A percentile compares a stretch with the other conserved stretches of the same genome.
These are phyloP conservation scores for Brachyhypopomus gauderio DNA, from an alignment of 2,113 vertebrate species.

Conservation along the genomic window DNA sequence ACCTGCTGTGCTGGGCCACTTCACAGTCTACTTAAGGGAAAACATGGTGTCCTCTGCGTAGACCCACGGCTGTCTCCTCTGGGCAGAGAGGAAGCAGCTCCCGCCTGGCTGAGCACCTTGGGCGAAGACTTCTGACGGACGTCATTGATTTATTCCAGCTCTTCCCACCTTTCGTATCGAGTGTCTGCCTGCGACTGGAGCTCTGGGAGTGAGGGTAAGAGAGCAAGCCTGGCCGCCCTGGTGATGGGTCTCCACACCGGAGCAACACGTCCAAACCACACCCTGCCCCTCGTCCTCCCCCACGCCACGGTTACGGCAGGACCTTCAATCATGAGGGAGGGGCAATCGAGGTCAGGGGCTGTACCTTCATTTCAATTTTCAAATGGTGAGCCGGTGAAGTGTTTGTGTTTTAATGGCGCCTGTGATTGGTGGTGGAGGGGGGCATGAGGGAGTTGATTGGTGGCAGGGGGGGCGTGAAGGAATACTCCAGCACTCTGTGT, in stretches of 20 bases:
- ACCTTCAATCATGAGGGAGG: slow-evolving; percentile 25
- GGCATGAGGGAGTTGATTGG: too few species aligned
- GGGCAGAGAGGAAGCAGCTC: neutral
- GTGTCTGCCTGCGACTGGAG: slow-evolving; percentile 19
- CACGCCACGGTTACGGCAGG: too few species aligned
- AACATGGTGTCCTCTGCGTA: too few species aligned
- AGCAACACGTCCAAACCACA: slow-evolving; percentile 23
- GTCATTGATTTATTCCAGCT: slow-evolving; percentile 40
- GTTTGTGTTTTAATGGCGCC: slow-evolving; percentile 40
- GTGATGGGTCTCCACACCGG: slow-evolving; percentile 25
- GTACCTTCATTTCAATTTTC: slow-evolving; percentile 15
- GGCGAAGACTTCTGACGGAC: slow-evolving; percentile 29
- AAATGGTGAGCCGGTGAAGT: slow-evolving; percentile 6
- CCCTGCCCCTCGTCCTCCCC: slow-evolving; percentile 22
- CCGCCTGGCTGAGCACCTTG: neutral
- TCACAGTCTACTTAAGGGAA: too few species aligned
- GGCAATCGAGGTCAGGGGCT: neutral
- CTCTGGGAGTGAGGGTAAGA: neutral
- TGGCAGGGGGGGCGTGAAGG: slow-evolving; percentile 28
- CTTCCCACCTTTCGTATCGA: slow-evolving; percentile 32
- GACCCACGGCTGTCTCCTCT: too few species aligned
- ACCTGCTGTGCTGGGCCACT: too few species aligned
- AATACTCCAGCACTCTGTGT: slow-evolving; percentile 16
- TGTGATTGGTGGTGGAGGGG: neutral
- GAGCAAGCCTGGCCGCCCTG: slow-evolving; percentile 6